Evolutionary conservation across 1,140 invertebrate species (phyloP), one percentile per base, ranked within the genome.

Genomic region (Ostrea denselamellosa): DNA sequence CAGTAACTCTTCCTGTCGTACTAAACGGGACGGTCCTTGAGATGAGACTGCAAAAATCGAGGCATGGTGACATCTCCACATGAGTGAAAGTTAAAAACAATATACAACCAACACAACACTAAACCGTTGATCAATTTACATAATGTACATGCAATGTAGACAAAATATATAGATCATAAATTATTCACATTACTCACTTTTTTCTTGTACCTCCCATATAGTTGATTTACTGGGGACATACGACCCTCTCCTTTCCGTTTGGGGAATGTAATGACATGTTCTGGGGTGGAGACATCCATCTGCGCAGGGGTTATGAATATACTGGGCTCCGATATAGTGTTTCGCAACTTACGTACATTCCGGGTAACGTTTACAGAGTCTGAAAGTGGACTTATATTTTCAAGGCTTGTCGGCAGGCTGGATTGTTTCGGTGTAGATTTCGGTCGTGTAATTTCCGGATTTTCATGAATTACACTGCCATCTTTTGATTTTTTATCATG

Each of bases 191-290:
- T n/a, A 62, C 56, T 71, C 28, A 77, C 68, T 14, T 77, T 77
- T 77, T 77, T 77, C 68, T 77, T 77, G 68, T 77, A 77, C 25
- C 12, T 77, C 12, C 68, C 68, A 34, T 77, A 77, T 12, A 77
- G 25, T 34, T 77, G 68, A 34, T 34, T 77, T 28, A 77, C 22
- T 0, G 22, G 68, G 10, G 25, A 34, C 25, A 77, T 10, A 34
- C 28, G 25, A 34, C 28, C 28, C 25, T 25, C 14, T 77, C 68
- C 22, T 77, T 77, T 44, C 34, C 1, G 1, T 44, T 44, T 77
- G 25, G 68, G 68, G 25, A 77, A 77, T 10, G 28, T 25, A 28
- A 77, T 77, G 22, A 34, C 68, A 77, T 77, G 68, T 25, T 77
- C 68, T 2, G 68, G 14, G 28, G 22, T 25, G 25, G 68, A 7